A percentile compares a stretch with the other conserved stretches of the same genome.
Evolutionary conservation across 2,113 vertebrate species (phyloP).

Genomic region (Bostrychus sinensis): DNA sequence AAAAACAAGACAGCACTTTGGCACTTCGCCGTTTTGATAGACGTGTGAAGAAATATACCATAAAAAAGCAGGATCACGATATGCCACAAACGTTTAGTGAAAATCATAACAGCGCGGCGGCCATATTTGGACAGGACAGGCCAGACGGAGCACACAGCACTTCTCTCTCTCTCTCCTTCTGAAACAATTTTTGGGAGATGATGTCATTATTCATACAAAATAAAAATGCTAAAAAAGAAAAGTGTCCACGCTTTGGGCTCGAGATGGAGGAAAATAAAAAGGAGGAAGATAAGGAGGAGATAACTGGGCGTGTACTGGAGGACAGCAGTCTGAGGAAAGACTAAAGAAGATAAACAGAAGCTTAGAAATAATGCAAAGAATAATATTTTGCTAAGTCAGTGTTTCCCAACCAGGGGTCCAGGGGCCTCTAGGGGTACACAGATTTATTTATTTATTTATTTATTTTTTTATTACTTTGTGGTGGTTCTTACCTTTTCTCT

Average conservation of each 20-base stretch:
- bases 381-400: too few relatives aligned
- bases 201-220: slow-evolving; percentile 69
- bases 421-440: too few relatives aligned
- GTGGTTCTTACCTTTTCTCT: too few relatives aligned
- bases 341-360: neutral
- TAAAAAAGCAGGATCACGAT: slow-evolving; percentile 34
- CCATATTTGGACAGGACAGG: slow-evolving; percentile 37
- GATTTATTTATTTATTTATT: too few relatives aligned
- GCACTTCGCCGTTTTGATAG: neutral
- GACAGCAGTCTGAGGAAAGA: neutral
- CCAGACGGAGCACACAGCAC: slow-evolving; percentile 65
- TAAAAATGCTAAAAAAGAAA: slow-evolving; percentile 44
- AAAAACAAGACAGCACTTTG: neutral
- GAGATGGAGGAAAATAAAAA: slow-evolving; percentile 24
- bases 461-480: too few relatives aligned
- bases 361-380: too few relatives aligned
- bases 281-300: slow-evolving; percentile 15
- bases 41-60: slow-evolving; percentile 9
- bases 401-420: too few relatives aligned
- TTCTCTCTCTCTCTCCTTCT: slow-evolving; percentile 63
- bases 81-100: slow-evolving; percentile 33
- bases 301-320: slow-evolving; percentile 12
- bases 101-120: slow-evolving; percentile 22
- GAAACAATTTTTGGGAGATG: slow-evolving; percentile 68
- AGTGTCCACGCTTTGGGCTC: slow-evolving; percentile 55